Base-by-base conservation (phyloP, 2,797 vertebrate species). In the Bovichtus variegatus region DNA sequence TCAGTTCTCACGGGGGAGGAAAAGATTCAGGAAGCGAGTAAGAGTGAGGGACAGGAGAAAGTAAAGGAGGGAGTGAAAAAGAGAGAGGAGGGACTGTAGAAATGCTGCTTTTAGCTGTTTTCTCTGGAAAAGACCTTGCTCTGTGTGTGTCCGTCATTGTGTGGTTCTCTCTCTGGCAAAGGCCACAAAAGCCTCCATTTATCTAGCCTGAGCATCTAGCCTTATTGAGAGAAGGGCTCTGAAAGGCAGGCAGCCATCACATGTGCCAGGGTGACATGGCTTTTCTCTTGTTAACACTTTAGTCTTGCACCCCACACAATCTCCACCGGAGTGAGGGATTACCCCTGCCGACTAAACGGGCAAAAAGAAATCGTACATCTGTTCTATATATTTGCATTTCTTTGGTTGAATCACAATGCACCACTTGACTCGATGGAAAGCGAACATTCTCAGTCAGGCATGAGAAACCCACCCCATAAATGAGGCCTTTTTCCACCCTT, bases 361-460 rank as follows among this genome's bases (percentile, higher is more conserved):
- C 40, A 62, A 78, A 90, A 81, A 91, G 78, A 73, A 80, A 86
- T 76, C 89, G 88, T 92, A 85, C 93, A 94, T 95, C 91, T 94
- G 93, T 90, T 93, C 86, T 71, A 76, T 89, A 88, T 93, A 95
- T 94, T 94, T 94, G 93, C 92, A 94, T 95, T 94, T 94, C 92
- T 95, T 94, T 94, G 87, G 88, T 87, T 55, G 83, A 84, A 80
- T 92, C 87, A 93, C 90, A 94, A 95, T 93, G 87, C 86, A 74
- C 71, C 92, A 95, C 94, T 95, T 94, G 92, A 94, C 93, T 94
- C 62, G 85, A 83, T 86, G 90, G 92, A 90, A 93, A 88, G 90
- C 83, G 89, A 90, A 93, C 90, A 90, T 91, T 93, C 86, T 87
- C 88, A 90, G 84, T 93, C 92, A 94, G 83, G 90, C 90, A 90